phyloP scores from a whole-genome alignment of 2,113 vertebrate genomes.

The Arenaria interpres region DNA sequence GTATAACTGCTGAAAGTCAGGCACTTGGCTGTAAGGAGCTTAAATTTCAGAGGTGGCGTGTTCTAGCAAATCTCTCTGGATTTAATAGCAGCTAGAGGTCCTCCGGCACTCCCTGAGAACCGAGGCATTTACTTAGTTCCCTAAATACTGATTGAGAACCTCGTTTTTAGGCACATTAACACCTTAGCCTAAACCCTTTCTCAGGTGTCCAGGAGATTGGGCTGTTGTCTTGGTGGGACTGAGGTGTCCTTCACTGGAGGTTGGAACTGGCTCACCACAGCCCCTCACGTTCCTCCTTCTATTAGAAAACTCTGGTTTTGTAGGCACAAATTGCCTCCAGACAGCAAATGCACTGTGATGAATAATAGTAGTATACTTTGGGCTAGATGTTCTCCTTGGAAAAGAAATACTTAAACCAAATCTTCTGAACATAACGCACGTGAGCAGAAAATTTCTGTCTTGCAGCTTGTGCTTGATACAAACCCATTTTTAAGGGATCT shows the following conservation, averaged over 20 bases:
- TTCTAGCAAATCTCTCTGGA: neutral
- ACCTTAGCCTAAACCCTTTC: neutral
- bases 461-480: neutral
- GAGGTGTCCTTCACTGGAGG: neutral
- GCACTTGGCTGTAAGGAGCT: neutral
- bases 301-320: neutral
- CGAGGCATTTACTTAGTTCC: neutral
- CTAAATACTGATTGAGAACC: neutral
- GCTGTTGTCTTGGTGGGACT: neutral
- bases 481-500: neutral
- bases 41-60: neutral
- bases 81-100: neutral
- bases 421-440: neutral
- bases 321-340: neutral
- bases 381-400: neutral
- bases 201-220: neutral
- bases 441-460: neutral
- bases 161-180: neutral
- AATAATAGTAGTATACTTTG: neutral
- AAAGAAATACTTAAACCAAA: neutral
- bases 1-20: neutral
- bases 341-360: neutral
- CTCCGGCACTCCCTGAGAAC: neutral
- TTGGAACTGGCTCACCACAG: neutral
- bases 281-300: neutral